Evolutionary conservation across 2,888 invertebrate species (phyloP).

Genomic region (Epirrhoe alternata): DNA sequence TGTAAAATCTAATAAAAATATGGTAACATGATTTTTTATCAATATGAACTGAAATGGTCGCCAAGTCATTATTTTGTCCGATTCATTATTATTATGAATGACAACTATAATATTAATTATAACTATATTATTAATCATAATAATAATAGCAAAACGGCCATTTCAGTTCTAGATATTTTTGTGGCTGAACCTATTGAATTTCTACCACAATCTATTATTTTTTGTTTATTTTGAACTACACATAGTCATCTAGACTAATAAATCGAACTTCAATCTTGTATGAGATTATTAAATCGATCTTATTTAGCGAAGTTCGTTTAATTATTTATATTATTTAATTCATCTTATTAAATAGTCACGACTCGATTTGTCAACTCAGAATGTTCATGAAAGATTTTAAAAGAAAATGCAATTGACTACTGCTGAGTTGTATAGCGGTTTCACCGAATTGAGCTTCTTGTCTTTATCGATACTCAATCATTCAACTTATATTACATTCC

Average conservation of each 20-base stretch:
- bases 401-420: constrained; percentile 13
- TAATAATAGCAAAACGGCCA: too few species aligned
- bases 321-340: background rate
- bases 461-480: constrained; percentile 3
- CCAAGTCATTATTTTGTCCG: too few species aligned
- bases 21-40: background rate
- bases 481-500: background rate
- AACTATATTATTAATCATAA: too few species aligned
- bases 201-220: background rate
- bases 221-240: background rate
- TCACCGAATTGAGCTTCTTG: constrained; percentile 6
- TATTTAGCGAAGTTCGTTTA: background rate
- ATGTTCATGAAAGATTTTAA: constrained; percentile 4
- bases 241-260: too few species aligned
- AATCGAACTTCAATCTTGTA: too few species aligned
- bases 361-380: constrained; percentile 3
- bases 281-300: background rate
- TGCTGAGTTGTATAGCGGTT: background rate
- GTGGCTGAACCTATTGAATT: background rate
- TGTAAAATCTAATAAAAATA: background rate
- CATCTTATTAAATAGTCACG: background rate
- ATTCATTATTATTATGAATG: too few species aligned
- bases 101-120: background rate
- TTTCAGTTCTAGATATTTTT: too few species aligned
- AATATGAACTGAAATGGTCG: too few species aligned